Evolutionary conservation across 2,888 invertebrate genomes (phyloP).

Genomic region (Drosophila setosimentum): DNA sequence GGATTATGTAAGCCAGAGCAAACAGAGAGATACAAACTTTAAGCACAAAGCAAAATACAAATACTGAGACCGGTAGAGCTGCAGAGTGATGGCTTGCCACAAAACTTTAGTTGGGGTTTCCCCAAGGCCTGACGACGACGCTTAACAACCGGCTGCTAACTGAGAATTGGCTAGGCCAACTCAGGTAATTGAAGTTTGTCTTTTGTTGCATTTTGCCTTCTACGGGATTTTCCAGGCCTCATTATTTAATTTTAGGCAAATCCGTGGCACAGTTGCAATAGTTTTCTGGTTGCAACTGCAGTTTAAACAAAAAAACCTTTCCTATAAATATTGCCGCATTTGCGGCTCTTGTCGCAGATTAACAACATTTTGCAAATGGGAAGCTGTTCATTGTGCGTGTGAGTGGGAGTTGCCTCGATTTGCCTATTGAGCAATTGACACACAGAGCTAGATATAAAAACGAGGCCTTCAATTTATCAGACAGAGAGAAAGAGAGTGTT

Average conservation of each 20-base stretch:
- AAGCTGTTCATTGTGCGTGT: conserved; percentile 5
- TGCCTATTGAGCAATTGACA: conserved; percentile 61
- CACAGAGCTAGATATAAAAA: conserved; percentile 41
- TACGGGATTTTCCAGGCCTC: conserved; percentile 59
- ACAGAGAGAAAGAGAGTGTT: background rate
- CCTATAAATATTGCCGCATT: conserved; percentile 5
- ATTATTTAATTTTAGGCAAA: conserved; percentile 52
- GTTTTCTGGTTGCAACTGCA: conserved; percentile 19
- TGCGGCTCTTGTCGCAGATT: background rate
- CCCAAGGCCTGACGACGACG: conserved; percentile 64
- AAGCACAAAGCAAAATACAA: conserved; percentile 24
- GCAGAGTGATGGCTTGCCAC: conserved; percentile 43
- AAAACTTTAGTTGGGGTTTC: conserved; percentile 67
- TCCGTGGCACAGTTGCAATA: conserved; percentile 59
- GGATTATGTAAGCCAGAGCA: conserved; percentile 62
- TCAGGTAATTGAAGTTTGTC: conserved; percentile 16
- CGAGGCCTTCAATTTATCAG: conserved; percentile 54
- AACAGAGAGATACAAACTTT: conserved; percentile 17
- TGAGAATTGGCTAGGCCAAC: conserved; percentile 64
- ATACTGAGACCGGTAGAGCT: conserved; percentile 18
- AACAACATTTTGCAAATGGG: conserved; percentile 20
- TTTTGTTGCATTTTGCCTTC: conserved; percentile 38
- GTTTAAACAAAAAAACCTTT: conserved; percentile 5
- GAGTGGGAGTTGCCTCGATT: conserved; percentile 44
- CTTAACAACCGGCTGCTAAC: conserved; percentile 45